Conservation (phyloP, 2,888 invertebrate genomes). For the Mesorhabditis sp. region DNA sequence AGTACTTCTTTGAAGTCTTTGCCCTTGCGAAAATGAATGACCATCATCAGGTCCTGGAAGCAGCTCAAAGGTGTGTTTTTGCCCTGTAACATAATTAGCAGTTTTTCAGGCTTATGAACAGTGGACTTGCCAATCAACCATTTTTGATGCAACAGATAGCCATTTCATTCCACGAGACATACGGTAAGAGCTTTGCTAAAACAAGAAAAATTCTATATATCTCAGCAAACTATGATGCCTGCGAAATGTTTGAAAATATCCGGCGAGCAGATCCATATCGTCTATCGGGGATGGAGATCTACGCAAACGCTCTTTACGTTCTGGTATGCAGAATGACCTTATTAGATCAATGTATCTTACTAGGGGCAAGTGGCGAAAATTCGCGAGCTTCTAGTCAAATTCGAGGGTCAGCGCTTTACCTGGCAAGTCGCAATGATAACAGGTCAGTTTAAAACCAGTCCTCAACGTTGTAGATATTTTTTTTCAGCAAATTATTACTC, state of each 20-base stretch:
- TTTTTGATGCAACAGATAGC: neutral
- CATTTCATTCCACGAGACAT: neutral
- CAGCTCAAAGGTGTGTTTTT: neutral
- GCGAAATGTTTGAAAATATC: neutral
- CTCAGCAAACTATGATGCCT: neutral
- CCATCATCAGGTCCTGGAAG: neutral
- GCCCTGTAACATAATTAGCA: neutral
- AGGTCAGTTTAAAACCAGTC: neutral
- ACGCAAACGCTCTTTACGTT: neutral
- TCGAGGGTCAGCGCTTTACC: neutral
- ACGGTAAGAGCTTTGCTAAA: neutral
- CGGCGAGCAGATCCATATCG: neutral
- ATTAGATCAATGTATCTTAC: too few species aligned
- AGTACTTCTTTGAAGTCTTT: constrained; percentile 1
- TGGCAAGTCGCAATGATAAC: neutral
- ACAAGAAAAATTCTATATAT: neutral
- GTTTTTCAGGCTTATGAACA: neutral
- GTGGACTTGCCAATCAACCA: neutral
- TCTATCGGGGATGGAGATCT: neutral
- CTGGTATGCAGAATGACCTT: neutral
- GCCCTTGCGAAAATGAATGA: neutral
- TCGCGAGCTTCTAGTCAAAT: neutral
- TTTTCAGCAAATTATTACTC: neutral
- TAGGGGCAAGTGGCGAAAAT: too few species aligned
- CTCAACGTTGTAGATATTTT: neutral